A percentile compares a stretch with the other conserved stretches of the same genome.
phyloP scores from a whole-genome alignment of 2,888 invertebrate species.

The Cephus spinipes region DNA sequence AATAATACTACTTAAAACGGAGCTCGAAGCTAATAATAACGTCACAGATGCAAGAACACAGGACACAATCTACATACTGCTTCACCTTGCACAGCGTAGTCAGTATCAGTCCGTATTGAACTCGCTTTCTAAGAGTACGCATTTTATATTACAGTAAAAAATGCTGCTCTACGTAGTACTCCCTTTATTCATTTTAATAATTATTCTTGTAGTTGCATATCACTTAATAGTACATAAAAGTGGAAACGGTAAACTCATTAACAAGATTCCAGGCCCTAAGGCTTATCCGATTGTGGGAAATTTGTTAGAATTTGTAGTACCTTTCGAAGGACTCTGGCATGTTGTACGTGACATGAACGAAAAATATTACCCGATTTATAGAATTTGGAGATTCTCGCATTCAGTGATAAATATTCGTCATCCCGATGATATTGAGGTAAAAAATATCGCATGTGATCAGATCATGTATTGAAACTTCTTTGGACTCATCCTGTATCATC shows the following conservation, averaged over 20 bases:
- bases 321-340: constrained; percentile 44
- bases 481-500: constrained; percentile 5
- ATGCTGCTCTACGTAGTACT: too few species aligned
- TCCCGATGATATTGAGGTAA: constrained; percentile 57
- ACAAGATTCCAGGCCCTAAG: constrained; percentile 60
- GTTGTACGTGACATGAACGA: constrained; percentile 26
- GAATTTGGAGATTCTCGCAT: constrained; percentile 36
- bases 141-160: too few species aligned
- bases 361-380: constrained; percentile 49
- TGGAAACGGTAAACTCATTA: constrained; percentile 40
- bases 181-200: too few species aligned
- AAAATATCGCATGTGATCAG: background rate
- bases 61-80: too few species aligned
- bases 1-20: too few species aligned
- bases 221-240: constrained; percentile 11
- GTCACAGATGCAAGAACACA: too few species aligned
- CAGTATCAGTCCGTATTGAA: too few species aligned
- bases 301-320: constrained; percentile 23
- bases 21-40: too few species aligned
- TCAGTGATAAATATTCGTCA: constrained; percentile 43
- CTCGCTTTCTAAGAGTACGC: too few species aligned
- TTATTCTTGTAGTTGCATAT: too few species aligned
- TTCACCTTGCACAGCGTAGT: too few species aligned
- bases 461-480: background rate
- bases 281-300: constrained; percentile 55